These are phyloP conservation scores for Mesoligia furuncula DNA, from an alignment of 2,888 invertebrate genomes.

Conservation along the genomic window DNA sequence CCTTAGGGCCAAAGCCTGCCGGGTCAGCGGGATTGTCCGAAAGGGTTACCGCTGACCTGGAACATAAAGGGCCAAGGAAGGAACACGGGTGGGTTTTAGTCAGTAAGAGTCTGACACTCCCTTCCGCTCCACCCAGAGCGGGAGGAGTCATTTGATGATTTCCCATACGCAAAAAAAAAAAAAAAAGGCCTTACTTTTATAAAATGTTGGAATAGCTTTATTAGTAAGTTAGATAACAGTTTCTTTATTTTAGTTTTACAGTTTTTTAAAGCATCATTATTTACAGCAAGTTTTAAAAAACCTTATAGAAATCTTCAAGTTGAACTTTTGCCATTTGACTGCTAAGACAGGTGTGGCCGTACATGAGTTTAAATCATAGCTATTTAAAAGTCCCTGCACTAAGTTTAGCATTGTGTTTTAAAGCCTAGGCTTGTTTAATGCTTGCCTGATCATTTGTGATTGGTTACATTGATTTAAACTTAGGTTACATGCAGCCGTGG, in stretches of 20 bases:
- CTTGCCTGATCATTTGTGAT: conserved; percentile 35
- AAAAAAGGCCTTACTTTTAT: too few species aligned
- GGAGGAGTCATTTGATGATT: too few species aligned
- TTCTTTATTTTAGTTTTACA: not conserved
- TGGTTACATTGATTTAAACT: conserved; percentile 45
- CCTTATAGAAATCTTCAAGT: not conserved
- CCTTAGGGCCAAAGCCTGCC: too few species aligned
- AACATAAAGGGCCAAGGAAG: too few species aligned
- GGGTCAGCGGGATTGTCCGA: too few species aligned
- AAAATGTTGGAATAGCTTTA: not conserved
- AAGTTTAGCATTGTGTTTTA: conserved; percentile 35
- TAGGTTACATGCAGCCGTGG: conserved; percentile 57
- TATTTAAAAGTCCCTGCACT: conserved; percentile 28
- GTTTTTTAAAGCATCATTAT: not conserved
- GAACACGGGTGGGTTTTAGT: too few species aligned
- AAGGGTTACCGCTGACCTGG: too few species aligned
- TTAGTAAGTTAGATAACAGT: not conserved
- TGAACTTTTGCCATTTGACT: conserved; percentile 31
- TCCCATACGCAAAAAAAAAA: too few species aligned
- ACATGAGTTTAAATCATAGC: conserved; percentile 31
- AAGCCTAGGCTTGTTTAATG: conserved; percentile 34
- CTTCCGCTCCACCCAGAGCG: too few species aligned
- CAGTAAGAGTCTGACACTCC: too few species aligned
- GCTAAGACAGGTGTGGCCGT: conserved; percentile 27
- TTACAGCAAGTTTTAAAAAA: not conserved